Evolutionary conservation across 92 coral and sea anemone genomes (phyloP).

Genomic region (Epizoanthus rinbou): DNA sequence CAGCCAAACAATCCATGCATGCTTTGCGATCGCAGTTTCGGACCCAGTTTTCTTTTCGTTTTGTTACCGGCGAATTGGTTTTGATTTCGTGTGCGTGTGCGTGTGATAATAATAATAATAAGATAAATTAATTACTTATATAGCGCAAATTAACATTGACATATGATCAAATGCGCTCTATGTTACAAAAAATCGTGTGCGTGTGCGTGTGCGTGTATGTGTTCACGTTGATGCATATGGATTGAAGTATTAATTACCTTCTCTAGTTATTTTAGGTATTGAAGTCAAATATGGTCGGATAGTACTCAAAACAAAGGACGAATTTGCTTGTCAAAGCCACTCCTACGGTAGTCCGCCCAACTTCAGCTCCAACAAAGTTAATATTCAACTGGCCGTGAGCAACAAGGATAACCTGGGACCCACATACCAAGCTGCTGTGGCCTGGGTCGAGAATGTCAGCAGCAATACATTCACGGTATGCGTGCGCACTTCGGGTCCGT

Average conservation of each 20-base stretch:
- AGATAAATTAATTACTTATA: too few species aligned
- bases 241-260: not conserved
- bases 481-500: slow-evolving; percentile 67
- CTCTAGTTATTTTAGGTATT: not conserved
- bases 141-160: too few species aligned
- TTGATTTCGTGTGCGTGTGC: too few species aligned
- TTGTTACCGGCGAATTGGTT: too few species aligned
- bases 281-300: slow-evolving; percentile 40
- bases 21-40: too few species aligned
- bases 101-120: too few species aligned
- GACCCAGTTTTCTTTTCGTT: too few species aligned
- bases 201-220: too few species aligned
- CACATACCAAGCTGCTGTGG: slow-evolving; percentile 76
- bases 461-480: slow-evolving; percentile 58
- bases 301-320: slow-evolving; percentile 25
- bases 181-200: too few species aligned
- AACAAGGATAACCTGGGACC: slow-evolving; percentile 57
- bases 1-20: too few species aligned
- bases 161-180: too few species aligned
- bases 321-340: slow-evolving; percentile 28
- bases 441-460: slow-evolving; percentile 73
- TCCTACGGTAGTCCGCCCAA: slow-evolving; percentile 18
- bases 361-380: slow-evolving; percentile 43
- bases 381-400: slow-evolving; percentile 69
- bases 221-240: too few species aligned